Base-by-base conservation (phyloP, 2,888 invertebrate species). In the Cheilosia impressa region DNA sequence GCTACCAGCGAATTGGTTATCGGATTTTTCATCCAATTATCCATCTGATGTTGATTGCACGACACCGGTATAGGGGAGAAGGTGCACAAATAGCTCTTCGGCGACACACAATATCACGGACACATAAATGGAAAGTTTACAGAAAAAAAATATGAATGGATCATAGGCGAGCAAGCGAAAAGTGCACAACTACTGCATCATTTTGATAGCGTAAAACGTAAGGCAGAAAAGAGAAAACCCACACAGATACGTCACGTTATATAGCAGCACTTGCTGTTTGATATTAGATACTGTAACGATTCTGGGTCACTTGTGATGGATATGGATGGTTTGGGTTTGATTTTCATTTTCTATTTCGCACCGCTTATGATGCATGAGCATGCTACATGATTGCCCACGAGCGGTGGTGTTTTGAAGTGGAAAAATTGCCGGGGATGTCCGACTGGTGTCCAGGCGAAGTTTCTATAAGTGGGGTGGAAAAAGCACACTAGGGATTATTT, bases 211-310 rank as follows among this genome's bases (percentile, higher is more conserved):
- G 5, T 34, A 34, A 52, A 66, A 34, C 34, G 50, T 52, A 53
- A 43, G 19, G 19, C 19, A 55, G 72, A 63, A 55, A 72, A 60
- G 71, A 62, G 72, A 72, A 72, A 72, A 71, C 60, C 27, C 71
- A 58, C 9, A 52, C 4, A 50, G 34, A 13, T 31, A 34, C 43
- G 13, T 38, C 45, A 50, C 3, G 50, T 17, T 13, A 4, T 22
- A 52, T 45, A 58, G 34, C 19, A 5, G 38, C 38, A 15, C 38
- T 38, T 1, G 38, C n/a, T n/a, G n/a, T n/a, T n/a, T 50, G 2
- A 17, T 41, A 17, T 22, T 50, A 15, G 6, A 19, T 17, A 34
- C 41, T n/a, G 34, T 34, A 31, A 24, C 41, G 27, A 68, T 68
- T 68, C 43, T 68, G 55, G 68, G 68, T 68, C 68, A 68, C 24